phyloP scores from a whole-genome alignment of 2,797 vertebrate genomes.

The Enteromius unitaeniatus region DNA sequence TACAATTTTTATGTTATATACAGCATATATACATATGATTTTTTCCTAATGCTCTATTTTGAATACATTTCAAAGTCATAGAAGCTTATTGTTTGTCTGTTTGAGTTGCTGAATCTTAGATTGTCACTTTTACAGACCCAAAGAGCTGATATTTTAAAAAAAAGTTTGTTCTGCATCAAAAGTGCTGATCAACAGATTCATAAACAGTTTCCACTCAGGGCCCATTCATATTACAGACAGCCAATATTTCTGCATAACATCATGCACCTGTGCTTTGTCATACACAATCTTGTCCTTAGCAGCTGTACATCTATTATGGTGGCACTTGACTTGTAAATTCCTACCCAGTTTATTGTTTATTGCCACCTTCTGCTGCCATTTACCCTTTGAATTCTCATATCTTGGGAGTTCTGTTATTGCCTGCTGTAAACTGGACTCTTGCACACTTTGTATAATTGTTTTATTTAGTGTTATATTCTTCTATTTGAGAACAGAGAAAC shows the following conservation, averaged over 20 bases:
- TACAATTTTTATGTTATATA: neutral
- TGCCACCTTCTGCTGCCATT: conserved; percentile 14
- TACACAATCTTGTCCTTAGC: neutral
- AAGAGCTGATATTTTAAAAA: conserved; percentile 6
- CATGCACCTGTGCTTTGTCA: conserved; percentile 27
- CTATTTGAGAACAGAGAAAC: neutral
- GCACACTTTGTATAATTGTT: neutral
- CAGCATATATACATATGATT: neutral
- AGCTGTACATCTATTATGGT: conserved; percentile 27
- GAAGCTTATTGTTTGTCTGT: neutral
- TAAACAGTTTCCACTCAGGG: conserved; percentile 9
- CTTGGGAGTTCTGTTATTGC: neutral
- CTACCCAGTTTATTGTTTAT: conserved; percentile 18
- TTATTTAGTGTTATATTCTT: neutral
- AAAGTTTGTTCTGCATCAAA: conserved; percentile 16
- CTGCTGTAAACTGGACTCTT: conserved; percentile 8
- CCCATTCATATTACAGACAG: conserved; percentile 39
- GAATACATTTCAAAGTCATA: neutral
- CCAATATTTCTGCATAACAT: conserved; percentile 40
- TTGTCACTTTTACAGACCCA: neutral
- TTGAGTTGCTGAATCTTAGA: neutral
- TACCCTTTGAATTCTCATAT: conserved; percentile 10
- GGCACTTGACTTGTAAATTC: conserved; percentile 24
- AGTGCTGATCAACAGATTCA: conserved; percentile 36
- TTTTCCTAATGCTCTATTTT: neutral